Evolutionary conservation across 2,797 vertebrate genomes (phyloP), one percentile per base, ranked within the genome.

Genomic region (Macrochelys suwanniensis): DNA sequence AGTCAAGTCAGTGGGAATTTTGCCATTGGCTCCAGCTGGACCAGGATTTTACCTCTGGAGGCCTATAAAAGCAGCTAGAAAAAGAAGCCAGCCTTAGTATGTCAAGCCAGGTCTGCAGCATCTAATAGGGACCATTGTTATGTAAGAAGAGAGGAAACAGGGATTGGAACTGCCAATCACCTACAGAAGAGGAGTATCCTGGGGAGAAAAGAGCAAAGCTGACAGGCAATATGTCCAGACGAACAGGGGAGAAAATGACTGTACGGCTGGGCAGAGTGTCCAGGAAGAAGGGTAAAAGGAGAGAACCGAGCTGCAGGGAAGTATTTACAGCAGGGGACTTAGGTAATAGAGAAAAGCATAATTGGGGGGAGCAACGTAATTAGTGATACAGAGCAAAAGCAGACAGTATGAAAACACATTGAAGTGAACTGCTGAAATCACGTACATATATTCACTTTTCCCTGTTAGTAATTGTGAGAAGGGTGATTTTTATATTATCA

Each of bases 61-160:
- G 74, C n/a, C 71, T 80, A 59, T 37, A 80, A 86, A 91, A 93
- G 56, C 28, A 79, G 61, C 81, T 54, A 45, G 53, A 31, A 93
- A 89, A 89, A 93, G 12, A 74, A 45, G 71, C 16, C 61, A 65
- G 61, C 61, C 16, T 65, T 65, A 65, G 17, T 65, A 19, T 65
- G 33, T 65, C 33, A 65, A 65, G 61, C 33, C 33, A 65, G 61
- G 33, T 4, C 13, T 37, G 25, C 28, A 85, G 26, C 82, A 85
- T 84, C 10, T 28, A 0, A 0, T 47, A 77, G 79, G 82, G 49
- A 94, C 71, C 80, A 51, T 31, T 80, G 47, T 74, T 80, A 59
- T 21, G 53, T 5, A 12, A 86, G 13, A 91, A 82, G 15, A 53
- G 28, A 50, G 28, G 42, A 33, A 61, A 7, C 1, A 3, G 3